Percentiles rank a stretch among this genome's conserved stretches.
Evolutionary conservation across 2,888 invertebrate genomes (phyloP).

Genomic region (Lasioglossum figueresi): DNA sequence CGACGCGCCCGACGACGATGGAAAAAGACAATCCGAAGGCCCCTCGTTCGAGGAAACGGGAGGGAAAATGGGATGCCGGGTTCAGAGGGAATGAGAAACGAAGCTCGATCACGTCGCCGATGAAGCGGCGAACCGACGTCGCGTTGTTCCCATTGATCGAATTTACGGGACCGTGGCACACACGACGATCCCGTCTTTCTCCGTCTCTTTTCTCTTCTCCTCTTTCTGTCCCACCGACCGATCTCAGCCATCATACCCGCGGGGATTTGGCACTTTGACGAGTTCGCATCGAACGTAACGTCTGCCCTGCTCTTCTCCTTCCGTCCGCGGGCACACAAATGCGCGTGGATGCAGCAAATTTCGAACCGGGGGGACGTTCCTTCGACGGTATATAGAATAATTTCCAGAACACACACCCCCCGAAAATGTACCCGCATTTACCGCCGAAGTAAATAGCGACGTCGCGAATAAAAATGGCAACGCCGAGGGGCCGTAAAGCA

Average conservation of each 20-base stretch:
- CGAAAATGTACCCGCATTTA: neutral
- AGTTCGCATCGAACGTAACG: constrained; percentile 63
- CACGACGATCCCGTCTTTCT: constrained; percentile 25
- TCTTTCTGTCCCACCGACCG: neutral
- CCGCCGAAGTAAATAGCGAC: neutral
- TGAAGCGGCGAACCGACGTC: constrained; percentile 65
- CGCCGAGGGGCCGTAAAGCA: neutral
- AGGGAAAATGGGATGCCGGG: constrained; percentile 33
- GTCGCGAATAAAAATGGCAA: constrained; percentile 1
- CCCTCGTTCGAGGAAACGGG: constrained; percentile 31
- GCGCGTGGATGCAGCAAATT: constrained; percentile 8
- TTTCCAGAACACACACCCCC: neutral
- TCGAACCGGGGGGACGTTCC: constrained; percentile 18
- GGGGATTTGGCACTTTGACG: constrained; percentile 72
- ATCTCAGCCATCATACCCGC: constrained; percentile 50
- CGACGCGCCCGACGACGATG: neutral
- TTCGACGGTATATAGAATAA: constrained; percentile 12
- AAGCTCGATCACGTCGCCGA: constrained; percentile 66
- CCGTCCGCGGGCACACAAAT: neutral
- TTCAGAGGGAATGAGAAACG: constrained; percentile 55
- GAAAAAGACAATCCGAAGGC: constrained; percentile 6
- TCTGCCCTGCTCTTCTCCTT: constrained; percentile 18
- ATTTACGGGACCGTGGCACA: constrained; percentile 59
- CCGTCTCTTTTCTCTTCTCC: neutral
- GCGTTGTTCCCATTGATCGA: constrained; percentile 67